Base-by-base conservation (phyloP, 2,113 vertebrate species). In the Cariama cristata region DNA sequence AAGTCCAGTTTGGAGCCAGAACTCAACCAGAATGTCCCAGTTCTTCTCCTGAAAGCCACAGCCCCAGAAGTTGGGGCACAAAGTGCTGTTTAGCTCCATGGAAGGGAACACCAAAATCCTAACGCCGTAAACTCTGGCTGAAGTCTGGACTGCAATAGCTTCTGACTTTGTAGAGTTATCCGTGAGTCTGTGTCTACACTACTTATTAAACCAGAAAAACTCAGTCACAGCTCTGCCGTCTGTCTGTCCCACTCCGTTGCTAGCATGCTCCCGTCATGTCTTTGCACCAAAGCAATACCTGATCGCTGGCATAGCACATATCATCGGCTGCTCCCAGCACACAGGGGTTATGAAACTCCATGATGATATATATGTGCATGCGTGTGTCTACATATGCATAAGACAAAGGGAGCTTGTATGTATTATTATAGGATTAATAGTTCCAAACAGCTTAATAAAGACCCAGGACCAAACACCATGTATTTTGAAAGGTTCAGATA, bases 381-480 rank as follows among this genome's bases (percentile, higher is more conserved):
- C 42, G 20, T n/a, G 11, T 6, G 20, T 24, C 16, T 45, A 32
- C 2, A 14, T 8, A 32, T 19, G 6, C 42, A 33, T 9, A 6
- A 74, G 9, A 52, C 19, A 75, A 67, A 85, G 17, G 16, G 52
- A 75, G 6, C 1, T 50, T 58, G 10, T n/a, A 63, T 17, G 3
- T 44, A 13, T 47, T 27, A 20, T 23, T 59, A 50, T 15, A 33
- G 23, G 16, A 56, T 4, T 53, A 33, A 47, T 24, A 10, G 4
- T 47, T 63, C 9, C 32, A 82, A 82, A 64, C 14, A 53, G 13
- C 23, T n/a, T 80, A 77, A 40, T 15, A 33, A 93, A 76, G 40
- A 15, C 6, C 4, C 6, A 60, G 45, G 35, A 49, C 8, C 3
- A 62, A 45, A 2, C 4, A 6, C 7, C 8, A 6, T 20, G 9